A percentile compares a stretch with the other conserved stretches of the same genome.
These are phyloP conservation scores for Coecobrya sp. DNA, from an alignment of 2,888 invertebrate genomes.

Conservation along the genomic window DNA sequence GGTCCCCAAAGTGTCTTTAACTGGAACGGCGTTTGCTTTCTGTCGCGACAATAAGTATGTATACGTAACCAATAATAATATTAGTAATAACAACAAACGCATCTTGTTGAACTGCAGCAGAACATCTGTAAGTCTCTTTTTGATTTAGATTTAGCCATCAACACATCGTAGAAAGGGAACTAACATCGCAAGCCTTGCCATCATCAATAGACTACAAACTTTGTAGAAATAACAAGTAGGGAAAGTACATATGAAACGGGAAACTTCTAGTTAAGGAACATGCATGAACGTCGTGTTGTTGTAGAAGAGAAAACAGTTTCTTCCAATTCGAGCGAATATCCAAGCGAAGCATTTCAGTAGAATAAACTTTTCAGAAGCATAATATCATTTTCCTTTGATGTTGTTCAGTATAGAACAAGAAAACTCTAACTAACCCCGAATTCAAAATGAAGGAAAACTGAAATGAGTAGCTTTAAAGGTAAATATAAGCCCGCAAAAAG, in stretches of 20 bases:
- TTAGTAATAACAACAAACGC: slow-evolving; percentile 41
- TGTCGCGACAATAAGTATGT: neutral
- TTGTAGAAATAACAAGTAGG: slow-evolving; percentile 4
- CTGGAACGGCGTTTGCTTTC: neutral
- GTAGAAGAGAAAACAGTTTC: neutral
- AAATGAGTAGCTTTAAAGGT: neutral
- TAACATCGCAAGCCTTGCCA: neutral
- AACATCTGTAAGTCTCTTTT: slow-evolving; percentile 59
- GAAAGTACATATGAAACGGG: neutral
- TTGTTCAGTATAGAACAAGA: slow-evolving; percentile 15
- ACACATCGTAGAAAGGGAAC: neutral
- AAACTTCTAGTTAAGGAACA: neutral
- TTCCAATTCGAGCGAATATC: neutral
- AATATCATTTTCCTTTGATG: slow-evolving; percentile 52
- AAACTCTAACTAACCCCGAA: slow-evolving; percentile 10
- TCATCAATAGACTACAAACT: neutral
- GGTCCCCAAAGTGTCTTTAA: slow-evolving; percentile 63
- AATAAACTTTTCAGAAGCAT: slow-evolving; percentile 18
- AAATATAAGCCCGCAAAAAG: neutral
- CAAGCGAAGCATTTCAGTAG: neutral
- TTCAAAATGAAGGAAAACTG: slow-evolving; percentile 59
- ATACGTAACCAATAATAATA: slow-evolving; percentile 30
- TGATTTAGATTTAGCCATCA: slow-evolving; percentile 64
- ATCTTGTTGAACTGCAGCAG: slow-evolving; percentile 17
- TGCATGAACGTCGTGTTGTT: neutral